These are phyloP conservation scores for Oncopeltus fasciatus DNA, from an alignment of 1,140 invertebrate genomes.

Conservation along the genomic window DNA sequence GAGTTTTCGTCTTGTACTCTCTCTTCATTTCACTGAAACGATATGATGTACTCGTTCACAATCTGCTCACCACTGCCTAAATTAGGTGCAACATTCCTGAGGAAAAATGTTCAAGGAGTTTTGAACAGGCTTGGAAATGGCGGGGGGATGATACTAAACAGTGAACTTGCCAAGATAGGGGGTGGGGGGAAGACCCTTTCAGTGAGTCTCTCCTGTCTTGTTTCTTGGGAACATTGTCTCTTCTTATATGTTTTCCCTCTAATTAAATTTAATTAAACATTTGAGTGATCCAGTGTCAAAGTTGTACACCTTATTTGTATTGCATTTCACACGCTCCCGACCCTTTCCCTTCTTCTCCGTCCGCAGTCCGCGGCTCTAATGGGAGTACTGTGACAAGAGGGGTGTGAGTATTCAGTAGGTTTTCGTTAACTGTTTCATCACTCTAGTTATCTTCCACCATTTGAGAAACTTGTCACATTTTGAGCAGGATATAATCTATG, in stretches of 20 bases:
- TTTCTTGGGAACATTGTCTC: neutral
- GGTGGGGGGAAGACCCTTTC: too few species aligned
- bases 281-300: slow-evolving; percentile 5
- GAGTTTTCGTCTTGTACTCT: too few species aligned
- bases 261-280: slow-evolving; percentile 14
- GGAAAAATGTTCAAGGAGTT: too few species aligned
- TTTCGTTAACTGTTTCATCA: neutral
- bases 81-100: too few species aligned
- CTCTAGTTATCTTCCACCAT: neutral
- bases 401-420: neutral
- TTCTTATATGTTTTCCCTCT: slow-evolving; percentile 10
- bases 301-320: slow-evolving; percentile 6
- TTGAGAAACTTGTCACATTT: too few species aligned
- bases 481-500: too few species aligned
- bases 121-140: too few species aligned
- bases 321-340: slow-evolving; percentile 5
- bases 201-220: neutral
- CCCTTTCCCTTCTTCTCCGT: neutral
- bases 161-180: too few species aligned
- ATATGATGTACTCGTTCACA: too few species aligned
- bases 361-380: neutral
- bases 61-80: too few species aligned
- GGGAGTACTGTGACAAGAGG: neutral
- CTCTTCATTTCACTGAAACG: too few species aligned
- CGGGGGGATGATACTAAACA: too few species aligned